phyloP scores from a whole-genome alignment of 2,888 invertebrate species.

The Caenorhabditis sulstoni region DNA sequence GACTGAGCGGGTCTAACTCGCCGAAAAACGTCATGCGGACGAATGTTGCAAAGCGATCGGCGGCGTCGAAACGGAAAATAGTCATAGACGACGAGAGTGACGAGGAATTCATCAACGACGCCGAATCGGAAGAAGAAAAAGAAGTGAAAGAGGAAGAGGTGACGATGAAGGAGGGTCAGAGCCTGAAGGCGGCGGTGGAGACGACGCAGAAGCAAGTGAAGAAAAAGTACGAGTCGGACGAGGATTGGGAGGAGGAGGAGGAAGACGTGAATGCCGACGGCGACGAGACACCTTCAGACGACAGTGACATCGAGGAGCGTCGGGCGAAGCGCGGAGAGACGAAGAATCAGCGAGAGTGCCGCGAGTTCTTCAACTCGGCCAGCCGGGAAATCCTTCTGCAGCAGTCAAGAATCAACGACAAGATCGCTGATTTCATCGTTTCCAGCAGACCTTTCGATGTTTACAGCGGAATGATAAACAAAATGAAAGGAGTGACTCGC shows the following conservation, averaged over 20 bases:
- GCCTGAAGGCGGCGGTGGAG: conserved; percentile 24
- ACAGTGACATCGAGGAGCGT: conserved; percentile 68
- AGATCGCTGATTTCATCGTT: conserved; percentile 62
- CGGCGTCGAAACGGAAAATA: conserved; percentile 30
- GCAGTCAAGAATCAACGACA: conserved; percentile 67
- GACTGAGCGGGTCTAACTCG: conserved; percentile 39
- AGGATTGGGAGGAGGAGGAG: conserved; percentile 60
- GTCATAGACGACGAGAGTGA: conserved; percentile 55
- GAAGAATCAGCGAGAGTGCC: conserved; percentile 44
- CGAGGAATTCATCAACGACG: conserved; percentile 47
- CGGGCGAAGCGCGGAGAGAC: conserved; percentile 48
- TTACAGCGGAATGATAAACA: conserved; percentile 45
- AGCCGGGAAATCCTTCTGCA: conserved; percentile 53
- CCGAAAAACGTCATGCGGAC: conserved; percentile 56
- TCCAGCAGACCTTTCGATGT: conserved; percentile 57
- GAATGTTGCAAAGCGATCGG: conserved; percentile 31
- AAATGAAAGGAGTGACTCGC: conserved; percentile 54
- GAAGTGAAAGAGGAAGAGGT: conserved; percentile 21
- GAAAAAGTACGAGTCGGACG: conserved; percentile 55
- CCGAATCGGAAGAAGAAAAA: conserved; percentile 9
- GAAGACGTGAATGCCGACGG: conserved; percentile 54
- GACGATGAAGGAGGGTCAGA: conserved; percentile 20
- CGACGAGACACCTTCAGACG: conserved; percentile 60
- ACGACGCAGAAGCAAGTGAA: conserved; percentile 30
- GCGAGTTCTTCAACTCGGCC: conserved; percentile 66